These are phyloP conservation scores for Alentia gelatinosa DNA, from an alignment of 2,888 invertebrate genomes.

Conservation along the genomic window DNA sequence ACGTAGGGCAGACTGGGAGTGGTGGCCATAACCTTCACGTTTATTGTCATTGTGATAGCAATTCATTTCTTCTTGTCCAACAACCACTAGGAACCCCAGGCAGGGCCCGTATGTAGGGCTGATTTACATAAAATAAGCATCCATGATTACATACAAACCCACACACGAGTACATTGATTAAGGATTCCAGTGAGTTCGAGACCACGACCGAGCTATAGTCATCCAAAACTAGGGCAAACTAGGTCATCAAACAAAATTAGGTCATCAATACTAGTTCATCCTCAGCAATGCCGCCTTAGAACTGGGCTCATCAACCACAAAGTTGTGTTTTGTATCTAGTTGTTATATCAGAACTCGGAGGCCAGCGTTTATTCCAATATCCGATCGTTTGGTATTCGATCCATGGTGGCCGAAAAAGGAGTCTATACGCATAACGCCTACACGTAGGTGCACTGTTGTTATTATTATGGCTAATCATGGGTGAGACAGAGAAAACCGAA, in stretches of 20 bases:
- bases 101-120: slow-evolving; percentile 32
- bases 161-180: neutral
- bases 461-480: neutral
- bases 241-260: slow-evolving; percentile 1
- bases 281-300: slow-evolving; percentile 1
- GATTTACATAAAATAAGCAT: slow-evolving; percentile 1
- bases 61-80: slow-evolving; percentile 43
- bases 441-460: neutral
- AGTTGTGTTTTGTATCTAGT: slow-evolving; percentile 18
- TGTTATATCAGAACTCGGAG: slow-evolving; percentile 48
- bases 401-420: neutral
- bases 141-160: neutral
- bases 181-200: neutral
- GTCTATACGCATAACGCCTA: neutral
- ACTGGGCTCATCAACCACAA: slow-evolving; percentile 19
- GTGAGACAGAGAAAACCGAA: neutral
- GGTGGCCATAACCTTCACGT: slow-evolving; percentile 47
- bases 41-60: slow-evolving; percentile 48
- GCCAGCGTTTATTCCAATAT: slow-evolving; percentile 45
- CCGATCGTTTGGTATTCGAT: neutral
- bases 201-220: neutral
- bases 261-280: slow-evolving; percentile 10
- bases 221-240: neutral
- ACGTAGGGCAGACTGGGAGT: slow-evolving; percentile 42
- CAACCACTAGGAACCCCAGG: slow-evolving; percentile 39